Evolutionary conservation across 2,888 invertebrate genomes (phyloP), one percentile per base, ranked within the genome.

Genomic region (Atherix ibis): DNA sequence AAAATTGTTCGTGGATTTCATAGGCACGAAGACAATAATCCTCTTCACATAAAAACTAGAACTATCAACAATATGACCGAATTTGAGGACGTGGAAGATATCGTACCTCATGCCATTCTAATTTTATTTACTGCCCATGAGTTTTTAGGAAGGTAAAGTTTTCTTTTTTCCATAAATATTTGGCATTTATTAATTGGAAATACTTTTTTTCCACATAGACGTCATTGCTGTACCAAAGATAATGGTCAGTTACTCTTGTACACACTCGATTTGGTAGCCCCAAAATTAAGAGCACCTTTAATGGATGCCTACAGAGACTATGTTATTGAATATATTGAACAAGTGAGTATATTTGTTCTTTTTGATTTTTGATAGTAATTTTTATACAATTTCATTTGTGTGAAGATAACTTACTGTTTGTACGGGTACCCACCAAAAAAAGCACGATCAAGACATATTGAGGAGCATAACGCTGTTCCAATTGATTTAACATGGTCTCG

Each of bases 61-160:
- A 34, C 39, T 1, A 51, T 16, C 45, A 48, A 40, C 51, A 28
- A 17, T n/a, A 12, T 26, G 9, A 57, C 47, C 39, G 46, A 51
- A n/a, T 49, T 61, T 18, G 63, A 65, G 24, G 62, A 64, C 27
- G 61, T 66, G 9, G 72, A 73, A 41, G 73, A 51, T 4, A 31
- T 71, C 36, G 60, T 82, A 16, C 80, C 82, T 2, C 67, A 75
- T 31, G 80, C 85, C 2, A 62, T 88, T 32, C 70, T 76, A 60
- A 66, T 87, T 39, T 63, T 91, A 36, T 81, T 83, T 51, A 73
- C 78, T 27, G 87, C 77, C 2, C 89, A 89, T 55, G 85, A 88
- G 46, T 81, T 81, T 52, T 64, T 89, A 27, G 87, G 87, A 38
- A 66, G 62, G 53, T 68, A 62, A 50, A 16, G 35, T 36, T 35